Conservation (phyloP, 1,140 invertebrate species). For the Drosophila sulfurigaster region DNA sequence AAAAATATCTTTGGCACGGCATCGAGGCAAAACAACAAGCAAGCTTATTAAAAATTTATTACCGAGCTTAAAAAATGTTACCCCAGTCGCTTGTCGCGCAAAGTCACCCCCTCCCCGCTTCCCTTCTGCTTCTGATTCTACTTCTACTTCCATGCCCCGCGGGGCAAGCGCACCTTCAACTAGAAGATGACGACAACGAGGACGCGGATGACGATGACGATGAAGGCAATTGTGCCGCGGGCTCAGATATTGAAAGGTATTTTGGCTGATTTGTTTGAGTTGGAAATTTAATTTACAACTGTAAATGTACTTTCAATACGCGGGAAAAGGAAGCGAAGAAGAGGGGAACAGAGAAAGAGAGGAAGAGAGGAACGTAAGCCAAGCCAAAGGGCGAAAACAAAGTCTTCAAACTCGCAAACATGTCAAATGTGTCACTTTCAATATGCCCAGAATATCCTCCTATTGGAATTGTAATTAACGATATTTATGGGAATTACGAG, state of each 20-base stretch:
- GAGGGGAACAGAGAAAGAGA: too few species aligned
- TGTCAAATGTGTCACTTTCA: constrained; percentile 14
- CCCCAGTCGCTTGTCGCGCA: constrained; percentile 61
- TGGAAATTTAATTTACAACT: constrained; percentile 82
- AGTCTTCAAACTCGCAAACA: constrained; percentile 4
- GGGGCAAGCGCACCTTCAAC: constrained; percentile 55
- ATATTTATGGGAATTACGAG: constrained; percentile 8
- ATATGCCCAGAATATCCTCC: neutral
- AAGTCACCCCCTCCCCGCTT: neutral
- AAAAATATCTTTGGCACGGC: constrained; percentile 82
- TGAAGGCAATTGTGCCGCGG: constrained; percentile 43
- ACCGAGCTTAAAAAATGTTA: constrained; percentile 83
- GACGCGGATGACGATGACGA: constrained; percentile 29
- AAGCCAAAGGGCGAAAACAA: neutral
- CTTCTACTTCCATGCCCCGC: constrained; percentile 36
- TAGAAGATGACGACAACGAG: constrained; percentile 11
- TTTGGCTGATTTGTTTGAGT: constrained; percentile 82
- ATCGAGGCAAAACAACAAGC: constrained; percentile 75
- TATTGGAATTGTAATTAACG: constrained; percentile 12
- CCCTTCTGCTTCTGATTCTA: neutral
- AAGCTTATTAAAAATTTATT: constrained; percentile 84
- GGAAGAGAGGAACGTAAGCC: neutral
- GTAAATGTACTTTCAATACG: constrained; percentile 59
- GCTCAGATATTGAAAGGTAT: constrained; percentile 81
- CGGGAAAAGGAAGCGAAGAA: neutral